These are phyloP conservation scores for Microctonus brassicae DNA, from an alignment of 2,888 invertebrate genomes.

Conservation along the genomic window DNA sequence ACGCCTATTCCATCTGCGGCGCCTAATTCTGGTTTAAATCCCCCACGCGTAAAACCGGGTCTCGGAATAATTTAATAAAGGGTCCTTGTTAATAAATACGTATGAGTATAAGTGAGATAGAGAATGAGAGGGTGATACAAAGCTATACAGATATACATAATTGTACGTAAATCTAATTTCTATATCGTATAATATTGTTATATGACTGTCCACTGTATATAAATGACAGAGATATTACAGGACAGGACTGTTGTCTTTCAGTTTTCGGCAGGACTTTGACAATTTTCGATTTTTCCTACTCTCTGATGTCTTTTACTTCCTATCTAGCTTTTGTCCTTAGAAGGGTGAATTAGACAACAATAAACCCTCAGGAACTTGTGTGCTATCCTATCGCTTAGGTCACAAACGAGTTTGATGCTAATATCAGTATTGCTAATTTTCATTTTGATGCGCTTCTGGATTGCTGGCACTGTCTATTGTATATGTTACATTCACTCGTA, in stretches of 20 bases:
- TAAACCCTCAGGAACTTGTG: slow-evolving; percentile 4
- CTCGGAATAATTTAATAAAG: slow-evolving; percentile 64
- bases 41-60: slow-evolving; percentile 58
- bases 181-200: slow-evolving; percentile 1
- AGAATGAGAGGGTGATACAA: background rate
- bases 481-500: background rate
- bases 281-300: too few relatives aligned
- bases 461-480: background rate
- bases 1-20: slow-evolving; percentile 60
- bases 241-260: background rate
- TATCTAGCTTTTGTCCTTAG: background rate
- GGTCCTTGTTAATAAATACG: slow-evolving; percentile 50
- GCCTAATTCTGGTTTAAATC: slow-evolving; percentile 54
- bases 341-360: slow-evolving; percentile 16
- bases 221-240: background rate
- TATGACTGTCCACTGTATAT: background rate
- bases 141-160: background rate
- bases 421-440: slow-evolving; percentile 19
- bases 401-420: slow-evolving; percentile 13
- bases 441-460: background rate
- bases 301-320: background rate
- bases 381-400: background rate
- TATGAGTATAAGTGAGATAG: background rate
- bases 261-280: too few relatives aligned
- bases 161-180: background rate